Base-by-base conservation (phyloP, 2,888 invertebrate genomes). In the Polietes domitor region DNA sequence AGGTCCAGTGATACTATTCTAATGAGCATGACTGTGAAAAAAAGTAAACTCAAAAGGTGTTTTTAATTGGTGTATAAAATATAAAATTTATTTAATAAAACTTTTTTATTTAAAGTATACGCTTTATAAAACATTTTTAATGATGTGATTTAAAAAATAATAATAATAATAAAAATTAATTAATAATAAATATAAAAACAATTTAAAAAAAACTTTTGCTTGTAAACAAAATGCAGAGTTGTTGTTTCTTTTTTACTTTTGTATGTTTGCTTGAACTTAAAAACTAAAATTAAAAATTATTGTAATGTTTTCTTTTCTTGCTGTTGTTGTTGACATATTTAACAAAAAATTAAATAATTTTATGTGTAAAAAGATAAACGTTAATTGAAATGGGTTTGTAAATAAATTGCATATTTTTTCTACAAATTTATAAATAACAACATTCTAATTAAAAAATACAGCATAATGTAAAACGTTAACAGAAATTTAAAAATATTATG, bases 81-180 rank as follows among this genome's bases (percentile, higher is more conserved):
- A 82, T 79, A 79, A 84, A 80, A 81, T 84, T 84, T 84, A 81
- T 84, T 79, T 58, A 83, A 83, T 83, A 71, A 83, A 74, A 47
- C 74, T 78, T 63, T 80, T 76, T 76, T 83, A 68, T 78, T 10
- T 58, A 79, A 63, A 61, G 50, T 75, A 82, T 77, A 74, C 71
- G 17, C 71, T 47, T 75, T 80, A 80, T 80, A 77, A 80, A 81
- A 81, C 58, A 81, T 73, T 37, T 76, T 21, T 50, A 73, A 76
- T 76, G 53, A 76, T 55, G 53, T 53, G 37, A 68, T 41, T 65
- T 24, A 76, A 63, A 78, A 68, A 78, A 68, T 63, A 41, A 65
- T 41, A 63, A 63, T 37, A n/a, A 32, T 17, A 65, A 37, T 65
- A 26, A 58, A 12, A 58, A 68, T 41, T 37, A 68, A 68, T 41